Evolutionary conservation across 2,797 vertebrate species (phyloP).

Genomic region (Phoxinus dragarum): DNA sequence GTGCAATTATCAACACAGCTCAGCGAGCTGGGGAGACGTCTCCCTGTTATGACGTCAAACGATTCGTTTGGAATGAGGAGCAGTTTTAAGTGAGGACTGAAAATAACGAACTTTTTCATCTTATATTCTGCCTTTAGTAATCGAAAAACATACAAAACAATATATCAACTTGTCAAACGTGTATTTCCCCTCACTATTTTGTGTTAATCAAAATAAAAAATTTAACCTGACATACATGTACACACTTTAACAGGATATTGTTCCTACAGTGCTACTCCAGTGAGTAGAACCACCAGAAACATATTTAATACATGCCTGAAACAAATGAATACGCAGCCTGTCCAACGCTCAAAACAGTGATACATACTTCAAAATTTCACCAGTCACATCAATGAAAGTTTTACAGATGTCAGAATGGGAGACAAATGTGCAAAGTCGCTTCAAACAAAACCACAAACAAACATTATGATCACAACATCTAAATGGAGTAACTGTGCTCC

Average conservation of each 20-base stretch:
- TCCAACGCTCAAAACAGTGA: neutral
- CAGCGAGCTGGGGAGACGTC: too few species aligned
- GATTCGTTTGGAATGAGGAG: too few species aligned
- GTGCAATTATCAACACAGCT: too few species aligned
- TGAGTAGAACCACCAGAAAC: neutral
- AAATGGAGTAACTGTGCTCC: slow-evolving; percentile 10
- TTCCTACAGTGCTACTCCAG: neutral
- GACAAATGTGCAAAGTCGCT: slow-evolving; percentile 9
- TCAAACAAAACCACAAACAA: slow-evolving; percentile 12
- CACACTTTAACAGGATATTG: neutral
- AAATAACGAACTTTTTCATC: too few species aligned
- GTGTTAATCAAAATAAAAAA: too few species aligned
- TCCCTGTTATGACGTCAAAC: too few species aligned
- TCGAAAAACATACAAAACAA: too few species aligned
- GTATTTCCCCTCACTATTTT: too few species aligned
- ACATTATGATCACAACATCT: slow-evolving; percentile 13
- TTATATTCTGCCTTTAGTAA: too few species aligned
- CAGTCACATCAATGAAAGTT: neutral
- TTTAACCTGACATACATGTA: too few species aligned
- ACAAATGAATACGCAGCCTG: neutral
- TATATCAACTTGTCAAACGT: too few species aligned
- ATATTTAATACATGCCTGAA: neutral
- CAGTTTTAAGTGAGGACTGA: too few species aligned
- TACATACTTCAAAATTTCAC: neutral
- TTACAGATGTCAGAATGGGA: slow-evolving; percentile 14